Percentiles rank a stretch among this genome's conserved stretches.
phyloP scores from a whole-genome alignment of 2,797 vertebrate genomes.

The Onychomys leucogaster region DNA sequence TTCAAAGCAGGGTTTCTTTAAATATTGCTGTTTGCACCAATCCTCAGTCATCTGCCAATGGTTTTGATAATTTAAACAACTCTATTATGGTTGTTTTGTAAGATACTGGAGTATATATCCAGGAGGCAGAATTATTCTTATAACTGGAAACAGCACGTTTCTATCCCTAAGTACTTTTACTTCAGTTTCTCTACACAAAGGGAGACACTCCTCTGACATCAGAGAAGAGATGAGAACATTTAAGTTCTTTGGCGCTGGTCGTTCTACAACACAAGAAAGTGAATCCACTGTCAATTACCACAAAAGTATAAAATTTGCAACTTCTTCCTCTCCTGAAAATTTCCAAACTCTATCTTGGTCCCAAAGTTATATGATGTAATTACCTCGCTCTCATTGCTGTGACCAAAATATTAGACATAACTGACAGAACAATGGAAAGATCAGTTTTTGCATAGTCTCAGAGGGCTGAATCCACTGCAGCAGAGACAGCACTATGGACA shows the following conservation, averaged over 20 bases:
- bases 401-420: not conserved
- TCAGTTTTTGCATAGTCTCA: not conserved
- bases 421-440: too few relatives aligned
- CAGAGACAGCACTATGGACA: not conserved
- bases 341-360: not conserved
- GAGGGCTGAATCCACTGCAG: not conserved
- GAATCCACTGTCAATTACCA: not conserved
- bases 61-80: not conserved
- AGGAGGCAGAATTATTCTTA: not conserved
- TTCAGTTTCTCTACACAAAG: not conserved
- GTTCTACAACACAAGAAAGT: not conserved
- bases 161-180: not conserved
- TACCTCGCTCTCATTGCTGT: not conserved
- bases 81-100: slow-evolving; percentile 35
- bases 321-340: not conserved
- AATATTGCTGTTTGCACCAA: not conserved
- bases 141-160: not conserved
- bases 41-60: not conserved
- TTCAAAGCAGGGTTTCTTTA: slow-evolving; percentile 5
- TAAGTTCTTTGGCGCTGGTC: not conserved
- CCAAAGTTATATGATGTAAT: not conserved
- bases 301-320: not conserved
- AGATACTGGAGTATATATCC: not conserved
- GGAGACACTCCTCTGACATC: not conserved
- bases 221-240: not conserved